phyloP scores from a whole-genome alignment of 23 tunicate genomes.

The Diplosoma virens region DNA sequence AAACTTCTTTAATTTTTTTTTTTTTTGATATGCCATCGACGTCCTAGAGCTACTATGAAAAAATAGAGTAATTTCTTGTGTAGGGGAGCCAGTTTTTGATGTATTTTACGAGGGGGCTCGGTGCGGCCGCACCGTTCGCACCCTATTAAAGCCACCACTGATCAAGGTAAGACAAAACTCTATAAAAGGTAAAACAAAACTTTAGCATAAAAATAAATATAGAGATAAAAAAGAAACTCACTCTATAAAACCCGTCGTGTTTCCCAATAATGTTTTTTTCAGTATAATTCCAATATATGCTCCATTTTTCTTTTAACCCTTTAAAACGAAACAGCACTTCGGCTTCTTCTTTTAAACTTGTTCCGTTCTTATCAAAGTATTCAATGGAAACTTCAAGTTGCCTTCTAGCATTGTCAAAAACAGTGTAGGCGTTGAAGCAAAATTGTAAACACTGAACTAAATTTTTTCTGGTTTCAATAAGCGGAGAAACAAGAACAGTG shows the following conservation, averaged over 20 bases:
- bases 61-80: no score
- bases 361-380: background rate
- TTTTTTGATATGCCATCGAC: no score
- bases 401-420: constrained; percentile 16
- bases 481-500: constrained; percentile 28
- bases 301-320: constrained; percentile 14
- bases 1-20: no score
- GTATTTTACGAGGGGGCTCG: no score
- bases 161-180: background rate
- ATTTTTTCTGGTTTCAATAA: constrained; percentile 17
- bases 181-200: background rate
- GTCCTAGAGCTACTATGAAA: no score
- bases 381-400: constrained; percentile 39
- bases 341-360: background rate
- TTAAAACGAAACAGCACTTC: constrained; percentile 17
- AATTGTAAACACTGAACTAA: constrained; percentile 62
- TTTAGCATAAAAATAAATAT: background rate
- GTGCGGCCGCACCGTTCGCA: no score
- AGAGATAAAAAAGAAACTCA: background rate
- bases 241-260: constrained; percentile 29
- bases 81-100: background rate
- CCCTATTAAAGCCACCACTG: background rate
- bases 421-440: constrained; percentile 67
- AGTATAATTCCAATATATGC: constrained; percentile 63
- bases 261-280: constrained; percentile 43